phyloP scores from a whole-genome alignment of 64 coral and sea anemone species.

The Porites lutea region DNA sequence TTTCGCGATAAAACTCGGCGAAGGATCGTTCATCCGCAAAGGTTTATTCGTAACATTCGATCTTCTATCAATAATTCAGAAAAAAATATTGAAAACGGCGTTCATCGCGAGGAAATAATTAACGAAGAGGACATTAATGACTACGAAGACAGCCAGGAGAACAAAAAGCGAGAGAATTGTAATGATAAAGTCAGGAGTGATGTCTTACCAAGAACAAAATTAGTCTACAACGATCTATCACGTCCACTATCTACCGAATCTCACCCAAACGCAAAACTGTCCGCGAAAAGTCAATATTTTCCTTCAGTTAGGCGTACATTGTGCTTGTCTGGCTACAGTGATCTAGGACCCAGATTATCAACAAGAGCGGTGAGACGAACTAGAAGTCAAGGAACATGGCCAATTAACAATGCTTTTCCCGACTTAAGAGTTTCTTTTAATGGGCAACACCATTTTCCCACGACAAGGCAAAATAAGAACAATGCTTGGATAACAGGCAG shows the following conservation, averaged over 20 bases:
- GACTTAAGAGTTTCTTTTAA: background rate
- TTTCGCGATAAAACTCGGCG: conserved; percentile 30
- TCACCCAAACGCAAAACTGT: background rate
- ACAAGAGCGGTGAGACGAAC: background rate
- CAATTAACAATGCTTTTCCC: background rate
- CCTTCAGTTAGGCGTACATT: background rate
- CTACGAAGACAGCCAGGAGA: background rate
- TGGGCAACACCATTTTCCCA: background rate
- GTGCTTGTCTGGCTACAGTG: background rate
- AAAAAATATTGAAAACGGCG: background rate
- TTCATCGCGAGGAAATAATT: background rate
- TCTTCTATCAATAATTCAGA: background rate
- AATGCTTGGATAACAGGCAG: background rate
- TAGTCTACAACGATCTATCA: background rate
- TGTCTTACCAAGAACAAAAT: background rate
- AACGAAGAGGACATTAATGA: background rate
- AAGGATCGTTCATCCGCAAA: conserved; percentile 24
- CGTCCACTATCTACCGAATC: background rate
- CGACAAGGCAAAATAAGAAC: background rate
- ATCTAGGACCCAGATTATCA: background rate
- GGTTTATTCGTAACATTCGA: conserved; percentile 29
- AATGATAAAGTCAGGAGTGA: background rate
- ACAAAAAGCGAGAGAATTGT: background rate
- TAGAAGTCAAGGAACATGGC: background rate
- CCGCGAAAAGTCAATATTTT: conserved; percentile 11